phyloP scores from a whole-genome alignment of 2,113 vertebrate species.

The Pyxicephalus adspersus region DNA sequence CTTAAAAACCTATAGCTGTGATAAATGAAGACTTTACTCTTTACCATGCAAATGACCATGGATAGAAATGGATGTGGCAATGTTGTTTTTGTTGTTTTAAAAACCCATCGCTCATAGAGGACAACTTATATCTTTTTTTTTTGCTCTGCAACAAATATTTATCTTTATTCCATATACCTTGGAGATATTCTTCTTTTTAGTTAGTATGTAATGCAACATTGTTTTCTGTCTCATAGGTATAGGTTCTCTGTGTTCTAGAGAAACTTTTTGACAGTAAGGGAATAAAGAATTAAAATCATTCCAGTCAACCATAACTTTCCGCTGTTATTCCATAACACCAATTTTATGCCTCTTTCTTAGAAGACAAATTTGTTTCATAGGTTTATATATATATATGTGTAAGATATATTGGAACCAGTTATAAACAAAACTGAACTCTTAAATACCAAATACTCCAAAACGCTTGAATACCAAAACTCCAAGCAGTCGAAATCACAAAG shows the following conservation, averaged over 20 bases:
- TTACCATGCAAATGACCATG: constrained; percentile 40
- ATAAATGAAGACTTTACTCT: constrained; percentile 42
- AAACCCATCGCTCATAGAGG: constrained; percentile 26
- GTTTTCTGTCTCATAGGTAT: neutral
- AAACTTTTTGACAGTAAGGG: neutral
- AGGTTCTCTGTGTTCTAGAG: neutral
- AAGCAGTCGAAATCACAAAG: no score
- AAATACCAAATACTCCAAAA: no score
- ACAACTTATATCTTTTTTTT: constrained; percentile 29
- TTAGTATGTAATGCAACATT: constrained; percentile 2
- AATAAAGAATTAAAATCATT: neutral
- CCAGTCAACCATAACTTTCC: neutral
- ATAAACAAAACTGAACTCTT: no score
- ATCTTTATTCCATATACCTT: constrained; percentile 7
- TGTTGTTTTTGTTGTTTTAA: constrained; percentile 15
- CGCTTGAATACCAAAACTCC: no score
- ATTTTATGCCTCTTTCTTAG: neutral
- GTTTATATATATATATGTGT: no score
- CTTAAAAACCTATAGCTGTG: constrained; percentile 12
- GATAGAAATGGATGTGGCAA: constrained; percentile 27
- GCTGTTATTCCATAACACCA: neutral
- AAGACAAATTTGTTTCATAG: no score
- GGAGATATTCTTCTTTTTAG: neutral
- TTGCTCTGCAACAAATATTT: constrained; percentile 14
- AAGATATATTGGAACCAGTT: no score